Base-by-base conservation (phyloP, 2,113 vertebrate genomes). In the Hoplias malabaricus region DNA sequence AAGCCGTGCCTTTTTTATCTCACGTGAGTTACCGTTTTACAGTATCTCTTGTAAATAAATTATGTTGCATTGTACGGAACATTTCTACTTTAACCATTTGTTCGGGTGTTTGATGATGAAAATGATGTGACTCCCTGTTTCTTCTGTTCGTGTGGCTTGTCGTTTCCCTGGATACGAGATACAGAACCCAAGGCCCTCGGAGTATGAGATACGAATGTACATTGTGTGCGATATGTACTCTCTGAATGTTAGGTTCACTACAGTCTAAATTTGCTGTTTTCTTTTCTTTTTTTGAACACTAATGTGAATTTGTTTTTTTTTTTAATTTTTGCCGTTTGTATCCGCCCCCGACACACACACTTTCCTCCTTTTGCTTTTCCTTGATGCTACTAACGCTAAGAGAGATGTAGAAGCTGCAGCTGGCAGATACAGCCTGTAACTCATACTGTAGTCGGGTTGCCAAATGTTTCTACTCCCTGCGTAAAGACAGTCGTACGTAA, bases 1-100 rank as follows among this genome's bases (percentile, higher is more conserved):
- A 97, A 96, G 96, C 94, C 96, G 97, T 98, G 97, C 97, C 98
- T 98, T 99, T 84, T 96, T 98, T 96, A 96, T 96, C 96, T 95
- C 95, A 95, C 95, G 93, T 71, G 69, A 78, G 95, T 96, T 95
- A 93, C 93, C 93, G 93, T 95, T 96, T 96, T 95, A 94, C 93
- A 94, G 92, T 93, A 94, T 94, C 94, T 95, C 93, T 94, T 98
- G 98, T 98, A 98, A 96, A 99, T 98, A 98, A 93, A 93, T 91
- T 93, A 90, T 91, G 92, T 95, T 82, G 83, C 91, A 95, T 95
- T 91, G 93, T 94, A 92, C 90, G 88, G 90, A 91, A 90, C 86
- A 91, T 95, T 96, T 95, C 92, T 93, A 80, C 90, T 94, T 92
- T 89, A 91, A 92, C 85, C 85, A 85, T 91, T 82, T 87, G 66